Percentiles rank a stretch among this genome's conserved stretches.
These are phyloP conservation scores for Diplosoma virens DNA, from an alignment of 23 tunicate genomes.

Conservation along the genomic window DNA sequence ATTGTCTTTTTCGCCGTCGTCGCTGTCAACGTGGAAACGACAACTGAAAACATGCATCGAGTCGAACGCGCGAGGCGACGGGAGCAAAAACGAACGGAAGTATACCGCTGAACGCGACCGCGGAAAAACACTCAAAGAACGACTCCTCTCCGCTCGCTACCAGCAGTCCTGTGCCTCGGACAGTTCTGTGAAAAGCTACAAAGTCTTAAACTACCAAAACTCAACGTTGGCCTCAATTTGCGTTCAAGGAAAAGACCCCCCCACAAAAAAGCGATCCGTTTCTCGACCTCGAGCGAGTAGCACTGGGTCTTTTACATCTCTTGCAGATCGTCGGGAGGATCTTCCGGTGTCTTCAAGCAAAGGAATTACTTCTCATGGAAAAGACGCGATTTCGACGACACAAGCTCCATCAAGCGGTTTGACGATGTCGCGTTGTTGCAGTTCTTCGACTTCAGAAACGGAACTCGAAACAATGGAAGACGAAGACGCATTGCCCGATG, in stretches of 20 bases:
- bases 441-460: neutral
- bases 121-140: neutral
- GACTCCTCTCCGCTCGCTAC: neutral
- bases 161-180: neutral
- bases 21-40: conserved; percentile 4
- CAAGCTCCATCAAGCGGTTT: neutral
- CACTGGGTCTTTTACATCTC: neutral
- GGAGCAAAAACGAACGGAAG: neutral
- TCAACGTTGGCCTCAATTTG: conserved; percentile 41
- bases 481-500: neutral
- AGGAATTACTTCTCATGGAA: neutral
- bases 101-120: neutral
- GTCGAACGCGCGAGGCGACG: conserved; percentile 1
- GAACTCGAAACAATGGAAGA: neutral
- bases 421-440: neutral
- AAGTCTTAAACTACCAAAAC: conserved; percentile 31
- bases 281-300: neutral
- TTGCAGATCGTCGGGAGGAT: neutral
- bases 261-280: neutral
- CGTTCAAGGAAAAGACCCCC: conserved; percentile 44
- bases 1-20: neutral
- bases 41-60: conserved; percentile 13
- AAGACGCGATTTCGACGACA: neutral
- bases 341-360: neutral
- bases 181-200: conserved; percentile 14